Evolutionary conservation across 2,888 invertebrate species (phyloP), one percentile per base, ranked within the genome.

Genomic region (Melikaiella ostensackeni): DNA sequence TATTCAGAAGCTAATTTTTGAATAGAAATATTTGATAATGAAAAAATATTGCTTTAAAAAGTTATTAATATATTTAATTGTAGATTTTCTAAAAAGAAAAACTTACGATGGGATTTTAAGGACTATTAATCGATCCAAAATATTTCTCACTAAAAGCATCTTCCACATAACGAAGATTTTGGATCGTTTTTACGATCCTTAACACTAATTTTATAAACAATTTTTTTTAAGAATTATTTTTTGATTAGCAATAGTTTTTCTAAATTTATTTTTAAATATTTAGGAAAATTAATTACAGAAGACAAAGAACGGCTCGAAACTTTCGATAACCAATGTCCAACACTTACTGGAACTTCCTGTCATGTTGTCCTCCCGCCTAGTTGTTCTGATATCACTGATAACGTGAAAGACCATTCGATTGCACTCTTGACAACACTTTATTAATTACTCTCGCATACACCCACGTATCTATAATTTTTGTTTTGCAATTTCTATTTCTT

Each of bases 301-400:
- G 27, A 55, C 46, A 38, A 74, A 57, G 59, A 74, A 59, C 5
- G 13, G 24, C 11, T 59, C 27, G 27, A 30, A 70, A 70, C 30
- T 70, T 50, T 70, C 30, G 70, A 70, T 70, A 70, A 74, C 35
- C 74, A 59, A 24, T 74, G 74, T 74, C 74, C 35, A 74, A 35
- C 74, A 59, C 50, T 59, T 35, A 74, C 74, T 74, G 74, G 74
- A 57, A 61, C 57, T 61, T 74, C 61, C 74, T 61, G 57, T 38
- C 35, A 38, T 38, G 33, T 55, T 74, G 55, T 59, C 55, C 74
- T 74, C 74, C 59, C 57, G 57, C 61, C 33, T 74, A 59, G 74
- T 42, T 74, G n/a, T 30, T 33, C 59, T 61, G 59, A 74, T 74
- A 74, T 59, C 59, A 59, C 35, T 27, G 74, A 74, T 74, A 74